phyloP scores from a whole-genome alignment of 2,113 vertebrate species.

The Henicopernis longicauda region DNA sequence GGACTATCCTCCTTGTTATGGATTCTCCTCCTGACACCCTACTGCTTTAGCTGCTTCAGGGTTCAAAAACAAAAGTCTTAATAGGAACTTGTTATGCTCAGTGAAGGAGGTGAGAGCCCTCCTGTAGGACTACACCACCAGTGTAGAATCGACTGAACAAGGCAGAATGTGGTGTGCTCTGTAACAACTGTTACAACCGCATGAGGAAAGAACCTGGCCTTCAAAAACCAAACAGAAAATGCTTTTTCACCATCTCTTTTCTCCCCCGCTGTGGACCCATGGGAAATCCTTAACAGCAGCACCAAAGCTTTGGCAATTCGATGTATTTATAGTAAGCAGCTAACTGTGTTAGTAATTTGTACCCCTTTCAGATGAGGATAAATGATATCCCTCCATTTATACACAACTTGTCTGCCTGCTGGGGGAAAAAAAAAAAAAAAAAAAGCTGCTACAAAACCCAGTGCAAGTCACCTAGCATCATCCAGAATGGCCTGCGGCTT shows the following conservation, averaged over 20 bases:
- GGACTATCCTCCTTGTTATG: not conserved
- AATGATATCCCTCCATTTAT: slow-evolving; percentile 13
- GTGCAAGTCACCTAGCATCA: slow-evolving; percentile 12
- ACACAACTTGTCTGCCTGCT: slow-evolving; percentile 11
- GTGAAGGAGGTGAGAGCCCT: not conserved
- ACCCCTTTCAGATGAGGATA: slow-evolving; percentile 23
- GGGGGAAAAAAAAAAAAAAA: not conserved
- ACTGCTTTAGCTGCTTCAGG: not conserved
- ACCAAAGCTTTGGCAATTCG: slow-evolving; percentile 14
- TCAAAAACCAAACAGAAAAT: not conserved
- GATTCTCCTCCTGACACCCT: not conserved
- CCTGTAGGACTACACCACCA: not conserved
- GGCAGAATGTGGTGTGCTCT: not conserved
- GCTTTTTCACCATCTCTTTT: not conserved
- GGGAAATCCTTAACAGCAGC: not conserved
- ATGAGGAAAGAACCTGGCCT: not conserved
- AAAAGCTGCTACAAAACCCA: slow-evolving; percentile 34
- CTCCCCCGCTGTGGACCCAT: not conserved
- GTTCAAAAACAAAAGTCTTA: not conserved
- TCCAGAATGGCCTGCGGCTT: slow-evolving; percentile 23
- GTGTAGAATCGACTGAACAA: not conserved
- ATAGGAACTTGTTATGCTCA: not conserved
- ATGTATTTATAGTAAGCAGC: not conserved
- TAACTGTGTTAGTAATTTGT: slow-evolving; percentile 2
- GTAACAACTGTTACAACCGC: not conserved